Conservation (phyloP, 2,113 vertebrate species). For the Chlamydotis undulata region DNA sequence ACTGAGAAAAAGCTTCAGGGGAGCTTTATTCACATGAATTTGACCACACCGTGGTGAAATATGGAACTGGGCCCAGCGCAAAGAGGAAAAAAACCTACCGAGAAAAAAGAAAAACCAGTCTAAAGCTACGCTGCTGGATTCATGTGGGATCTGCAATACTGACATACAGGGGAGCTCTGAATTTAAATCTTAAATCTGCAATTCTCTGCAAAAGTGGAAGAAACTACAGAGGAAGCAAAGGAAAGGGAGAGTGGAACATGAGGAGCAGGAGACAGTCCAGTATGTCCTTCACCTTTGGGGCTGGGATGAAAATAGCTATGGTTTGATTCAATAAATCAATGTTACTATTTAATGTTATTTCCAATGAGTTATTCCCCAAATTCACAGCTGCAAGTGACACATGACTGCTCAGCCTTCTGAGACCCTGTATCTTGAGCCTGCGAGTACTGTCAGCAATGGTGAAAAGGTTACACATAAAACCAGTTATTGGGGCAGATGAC, state of each 20-base stretch:
- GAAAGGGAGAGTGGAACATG: background rate
- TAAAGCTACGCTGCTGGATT: background rate
- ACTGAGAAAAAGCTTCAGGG: background rate
- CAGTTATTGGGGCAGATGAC: background rate
- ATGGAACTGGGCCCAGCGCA: background rate
- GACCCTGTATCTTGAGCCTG: background rate
- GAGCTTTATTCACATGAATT: background rate
- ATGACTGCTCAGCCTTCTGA: background rate
- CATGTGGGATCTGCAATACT: background rate
- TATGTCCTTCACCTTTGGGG: background rate
- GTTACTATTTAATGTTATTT: background rate
- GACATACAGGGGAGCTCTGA: background rate
- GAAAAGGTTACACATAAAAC: background rate
- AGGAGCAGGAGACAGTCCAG: background rate
- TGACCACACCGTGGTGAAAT: background rate
- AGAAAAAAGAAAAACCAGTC: background rate
- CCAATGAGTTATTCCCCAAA: background rate
- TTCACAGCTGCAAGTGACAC: background rate
- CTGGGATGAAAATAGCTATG: background rate
- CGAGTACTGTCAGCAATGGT: rapidly evolving
- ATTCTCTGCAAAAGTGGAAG: background rate
- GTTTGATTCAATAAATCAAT: background rate
- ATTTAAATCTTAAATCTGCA: background rate
- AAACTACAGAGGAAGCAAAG: background rate
- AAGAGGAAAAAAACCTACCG: background rate